phyloP scores from a whole-genome alignment of 2,797 vertebrate species.

The Lacerta agilis region DNA sequence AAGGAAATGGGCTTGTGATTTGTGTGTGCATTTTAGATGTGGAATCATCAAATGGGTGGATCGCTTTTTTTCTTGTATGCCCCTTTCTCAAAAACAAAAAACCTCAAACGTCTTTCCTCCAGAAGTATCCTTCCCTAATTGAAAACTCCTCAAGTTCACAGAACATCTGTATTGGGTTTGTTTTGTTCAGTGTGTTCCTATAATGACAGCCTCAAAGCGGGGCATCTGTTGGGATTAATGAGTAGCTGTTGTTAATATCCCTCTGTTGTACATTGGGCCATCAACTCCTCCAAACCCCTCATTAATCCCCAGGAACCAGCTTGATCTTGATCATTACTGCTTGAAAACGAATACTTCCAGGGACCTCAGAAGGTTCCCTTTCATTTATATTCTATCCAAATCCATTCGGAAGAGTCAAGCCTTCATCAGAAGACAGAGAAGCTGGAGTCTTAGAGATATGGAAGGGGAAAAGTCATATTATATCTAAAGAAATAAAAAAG shows the following conservation, averaged over 20 bases:
- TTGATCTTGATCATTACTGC: slow-evolving; percentile 58
- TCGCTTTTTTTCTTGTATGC: neutral
- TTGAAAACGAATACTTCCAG: slow-evolving; percentile 67
- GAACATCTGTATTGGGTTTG: neutral
- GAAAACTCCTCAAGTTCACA: neutral
- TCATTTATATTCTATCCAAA: slow-evolving; percentile 65
- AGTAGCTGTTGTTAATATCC: slow-evolving; percentile 42
- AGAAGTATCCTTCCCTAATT: slow-evolving; percentile 6
- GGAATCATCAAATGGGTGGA: neutral
- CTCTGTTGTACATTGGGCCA: slow-evolving; percentile 49
- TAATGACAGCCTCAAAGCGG: slow-evolving; percentile 40
- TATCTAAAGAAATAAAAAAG: slow-evolving; percentile 54
- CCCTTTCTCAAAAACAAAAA: too few relatives aligned
- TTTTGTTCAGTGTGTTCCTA: slow-evolving; percentile 32
- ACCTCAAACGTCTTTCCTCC: neutral
- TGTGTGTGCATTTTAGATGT: neutral
- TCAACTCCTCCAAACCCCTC: slow-evolving; percentile 54
- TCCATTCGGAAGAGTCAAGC: slow-evolving; percentile 57
- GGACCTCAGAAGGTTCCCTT: slow-evolving; percentile 60
- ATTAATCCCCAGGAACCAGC: slow-evolving; percentile 55
- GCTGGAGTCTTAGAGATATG: slow-evolving; percentile 44
- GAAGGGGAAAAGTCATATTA: slow-evolving; percentile 31
- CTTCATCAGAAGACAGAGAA: slow-evolving; percentile 61
- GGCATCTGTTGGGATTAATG: slow-evolving; percentile 56
- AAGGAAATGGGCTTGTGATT: too few relatives aligned